Evolutionary conservation across 1,140 invertebrate genomes (phyloP).

Genomic region (Bombus superbus): DNA sequence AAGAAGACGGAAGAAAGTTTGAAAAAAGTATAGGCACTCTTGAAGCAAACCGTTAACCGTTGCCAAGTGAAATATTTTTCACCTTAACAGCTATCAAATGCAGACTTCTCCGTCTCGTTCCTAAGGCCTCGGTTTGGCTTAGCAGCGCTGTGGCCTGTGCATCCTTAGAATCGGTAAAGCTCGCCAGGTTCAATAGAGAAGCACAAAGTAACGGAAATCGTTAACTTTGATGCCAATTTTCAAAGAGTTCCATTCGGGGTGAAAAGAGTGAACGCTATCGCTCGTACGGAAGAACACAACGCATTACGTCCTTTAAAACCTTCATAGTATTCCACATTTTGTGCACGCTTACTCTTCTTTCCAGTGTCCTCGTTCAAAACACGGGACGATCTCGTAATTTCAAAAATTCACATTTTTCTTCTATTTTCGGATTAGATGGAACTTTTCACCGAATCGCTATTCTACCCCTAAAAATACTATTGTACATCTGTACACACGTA

Average conservation of each 20-base stretch:
- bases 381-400: no score
- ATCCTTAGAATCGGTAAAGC: constrained; percentile 37
- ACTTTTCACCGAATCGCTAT: no score
- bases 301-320: not conserved
- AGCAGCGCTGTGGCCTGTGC: constrained; percentile 7
- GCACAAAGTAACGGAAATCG: constrained; percentile 45
- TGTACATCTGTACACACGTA: not conserved
- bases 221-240: constrained; percentile 44
- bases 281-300: not conserved
- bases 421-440: not conserved
- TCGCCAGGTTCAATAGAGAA: constrained; percentile 1
- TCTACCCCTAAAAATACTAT: not conserved
- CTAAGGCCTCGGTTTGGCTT: constrained; percentile 10
- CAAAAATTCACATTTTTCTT: not conserved
- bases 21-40: not conserved
- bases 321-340: not conserved
- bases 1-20: not conserved
- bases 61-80: constrained; percentile 43
- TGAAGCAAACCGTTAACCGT: not conserved
- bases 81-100: constrained; percentile 38
- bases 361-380: no score
- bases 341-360: no score
- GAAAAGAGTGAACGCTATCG: not conserved
- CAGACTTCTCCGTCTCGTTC: constrained; percentile 26
- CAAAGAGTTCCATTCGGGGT: not conserved